Evolutionary conservation across 2,888 invertebrate genomes (phyloP), one percentile per base, ranked within the genome.

Genomic region (Polyommatus icarus): DNA sequence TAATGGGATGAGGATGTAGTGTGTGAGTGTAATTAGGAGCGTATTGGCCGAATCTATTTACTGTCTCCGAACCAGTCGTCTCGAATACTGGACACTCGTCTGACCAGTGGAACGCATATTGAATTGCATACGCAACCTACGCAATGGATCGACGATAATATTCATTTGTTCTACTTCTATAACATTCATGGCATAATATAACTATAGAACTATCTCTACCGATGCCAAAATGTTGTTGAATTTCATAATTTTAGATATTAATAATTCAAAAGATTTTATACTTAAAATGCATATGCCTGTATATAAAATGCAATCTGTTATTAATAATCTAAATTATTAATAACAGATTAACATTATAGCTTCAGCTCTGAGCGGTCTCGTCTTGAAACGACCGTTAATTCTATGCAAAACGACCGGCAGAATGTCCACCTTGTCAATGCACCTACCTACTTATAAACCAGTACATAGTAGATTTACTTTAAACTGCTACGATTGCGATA

Each of bases 101-200:
- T 81, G 82, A 83, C 83, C 82, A 81, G 83, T 83, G 78, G 76
- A 78, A 80, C 80, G 80, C 79, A 81, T 80, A 80, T 80, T 82
- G 79, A 81, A 81, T 82, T 80, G 80, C 81, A 81, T 78, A 80
- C 80, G 80, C 82, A 80, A 78, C 84, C 84, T 83, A 84, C 83
- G 82, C 83, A 80, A 79, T 78, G 78, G 80, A 81, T 79, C 71
- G 75, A 79, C 79, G 80, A 79, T 80, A 81, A 79, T 79, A 81
- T 80, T 80, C 79, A 80, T 79, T 79, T 79, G 77, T 50, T 24
- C 20, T 50, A 15, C 12, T 50, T 24, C 20, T 50, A 15, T 20
- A 24, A 73, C 24, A 40, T 20, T 73, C 4, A 12, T 46, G 15
- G n/a, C 8, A 46, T 46, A 50, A 46, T 46, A 50, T 3, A 20